Conservation (phyloP, 2,113 vertebrate species). For the Mungos mungo region DNA sequence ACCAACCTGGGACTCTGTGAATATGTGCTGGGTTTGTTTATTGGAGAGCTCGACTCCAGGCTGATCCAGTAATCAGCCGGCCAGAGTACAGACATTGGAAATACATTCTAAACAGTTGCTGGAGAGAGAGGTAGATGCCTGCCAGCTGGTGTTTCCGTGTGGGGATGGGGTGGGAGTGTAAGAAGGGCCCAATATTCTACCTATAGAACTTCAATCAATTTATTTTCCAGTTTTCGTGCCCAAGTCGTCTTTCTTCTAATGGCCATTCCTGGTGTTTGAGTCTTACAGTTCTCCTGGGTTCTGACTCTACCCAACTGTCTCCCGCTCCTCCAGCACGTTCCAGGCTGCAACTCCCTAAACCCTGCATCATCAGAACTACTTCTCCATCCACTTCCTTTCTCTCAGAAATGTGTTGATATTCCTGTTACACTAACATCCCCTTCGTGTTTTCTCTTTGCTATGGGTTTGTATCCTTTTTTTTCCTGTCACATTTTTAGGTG, state of each 20-base stretch:
- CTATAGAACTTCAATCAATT: background rate
- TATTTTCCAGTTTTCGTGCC: background rate
- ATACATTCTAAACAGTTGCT: background rate
- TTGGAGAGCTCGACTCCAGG: background rate
- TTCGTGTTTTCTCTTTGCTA: background rate
- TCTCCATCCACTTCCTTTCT: background rate
- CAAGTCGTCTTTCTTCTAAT: background rate
- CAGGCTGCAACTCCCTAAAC: background rate
- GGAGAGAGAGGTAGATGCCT: background rate
- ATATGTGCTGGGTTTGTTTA: background rate
- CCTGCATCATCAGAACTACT: background rate
- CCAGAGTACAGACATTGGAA: background rate
- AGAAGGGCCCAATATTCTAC: background rate
- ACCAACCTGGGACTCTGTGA: background rate
- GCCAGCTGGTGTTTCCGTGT: background rate
- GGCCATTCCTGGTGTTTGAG: background rate
- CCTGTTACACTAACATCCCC: background rate
- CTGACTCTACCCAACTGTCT: background rate
- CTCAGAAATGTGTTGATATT: background rate
- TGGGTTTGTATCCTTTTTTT: background rate
- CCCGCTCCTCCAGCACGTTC: too few species aligned
- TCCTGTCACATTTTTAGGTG: background rate
- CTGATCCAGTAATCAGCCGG: background rate
- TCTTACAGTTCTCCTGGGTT: background rate
- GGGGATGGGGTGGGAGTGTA: background rate